These are phyloP conservation scores for Rynchops niger DNA, from an alignment of 2,113 vertebrate species.

Conservation along the genomic window DNA sequence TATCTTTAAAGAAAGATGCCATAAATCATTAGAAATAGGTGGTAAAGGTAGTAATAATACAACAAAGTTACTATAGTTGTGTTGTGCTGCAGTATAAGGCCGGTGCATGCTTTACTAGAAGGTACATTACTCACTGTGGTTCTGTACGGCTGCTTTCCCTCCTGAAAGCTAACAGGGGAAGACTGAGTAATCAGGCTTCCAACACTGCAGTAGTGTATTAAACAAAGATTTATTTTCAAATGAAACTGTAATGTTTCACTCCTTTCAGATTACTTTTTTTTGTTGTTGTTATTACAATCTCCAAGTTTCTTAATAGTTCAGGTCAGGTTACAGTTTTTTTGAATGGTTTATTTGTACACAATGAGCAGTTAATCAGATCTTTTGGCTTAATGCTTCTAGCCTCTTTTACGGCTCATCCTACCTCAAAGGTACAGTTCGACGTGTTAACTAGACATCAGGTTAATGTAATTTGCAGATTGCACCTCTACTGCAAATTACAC, in stretches of 20 bases:
- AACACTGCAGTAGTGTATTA: background rate
- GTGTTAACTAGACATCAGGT: constrained; percentile 18
- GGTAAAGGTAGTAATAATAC: background rate
- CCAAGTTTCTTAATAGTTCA: background rate
- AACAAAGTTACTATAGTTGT: background rate
- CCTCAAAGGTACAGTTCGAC: background rate
- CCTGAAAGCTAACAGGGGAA: background rate
- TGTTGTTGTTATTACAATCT: background rate
- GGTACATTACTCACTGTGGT: background rate
- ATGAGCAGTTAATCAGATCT: background rate
- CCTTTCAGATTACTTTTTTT: background rate
- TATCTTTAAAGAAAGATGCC: background rate
- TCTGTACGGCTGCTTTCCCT: background rate
- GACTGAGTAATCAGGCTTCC: background rate
- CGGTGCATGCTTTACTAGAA: background rate
- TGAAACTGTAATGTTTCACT: background rate
- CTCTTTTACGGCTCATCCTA: background rate
- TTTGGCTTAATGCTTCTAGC: background rate
- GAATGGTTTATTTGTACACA: background rate
- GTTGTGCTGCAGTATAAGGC: background rate
- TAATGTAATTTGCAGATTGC: constrained; percentile 62
- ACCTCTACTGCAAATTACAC: constrained; percentile 43
- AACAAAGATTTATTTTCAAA: background rate
- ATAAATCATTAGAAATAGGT: background rate
- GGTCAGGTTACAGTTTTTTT: background rate